phyloP scores from a whole-genome alignment of 2,113 vertebrate genomes.

The Prolemur simus region DNA sequence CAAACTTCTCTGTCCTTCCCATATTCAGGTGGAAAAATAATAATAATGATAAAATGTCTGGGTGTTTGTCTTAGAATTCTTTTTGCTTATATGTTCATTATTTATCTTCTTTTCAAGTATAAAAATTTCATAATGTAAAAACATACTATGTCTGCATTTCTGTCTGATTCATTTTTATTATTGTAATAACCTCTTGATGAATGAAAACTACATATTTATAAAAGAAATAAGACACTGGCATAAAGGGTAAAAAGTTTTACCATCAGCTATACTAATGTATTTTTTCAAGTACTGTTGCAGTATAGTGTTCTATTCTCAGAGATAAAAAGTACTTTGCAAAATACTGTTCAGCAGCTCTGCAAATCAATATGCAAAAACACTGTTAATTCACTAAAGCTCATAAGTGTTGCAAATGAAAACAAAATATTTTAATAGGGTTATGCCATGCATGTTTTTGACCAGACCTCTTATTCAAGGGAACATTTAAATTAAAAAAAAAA shows the following conservation, averaged over 20 bases:
- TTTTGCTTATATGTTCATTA: neutral
- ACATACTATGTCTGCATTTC: neutral
- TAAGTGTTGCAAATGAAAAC: neutral
- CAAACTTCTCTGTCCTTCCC: neutral
- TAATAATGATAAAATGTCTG: neutral
- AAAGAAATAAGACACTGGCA: neutral
- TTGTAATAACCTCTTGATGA: neutral
- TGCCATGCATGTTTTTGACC: neutral
- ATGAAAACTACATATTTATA: slow-evolving; percentile 17
- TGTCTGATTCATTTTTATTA: neutral
- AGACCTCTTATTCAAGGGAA: neutral
- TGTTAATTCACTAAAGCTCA: slow-evolving; percentile 23
- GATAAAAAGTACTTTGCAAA: neutral
- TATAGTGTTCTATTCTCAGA: neutral
- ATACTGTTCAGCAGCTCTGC: neutral
- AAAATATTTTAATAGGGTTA: neutral
- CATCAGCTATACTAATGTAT: neutral
- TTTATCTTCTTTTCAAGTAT: neutral
- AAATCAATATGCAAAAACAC: neutral
- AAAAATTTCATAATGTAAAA: neutral
- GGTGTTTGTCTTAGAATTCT: neutral
- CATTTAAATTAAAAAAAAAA: neutral
- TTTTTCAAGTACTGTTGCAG: neutral
- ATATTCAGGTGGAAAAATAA: neutral
- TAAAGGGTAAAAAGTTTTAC: slow-evolving; percentile 12